Evolutionary conservation across 2,888 invertebrate species (phyloP).

Genomic region (Isoperla grammatica): DNA sequence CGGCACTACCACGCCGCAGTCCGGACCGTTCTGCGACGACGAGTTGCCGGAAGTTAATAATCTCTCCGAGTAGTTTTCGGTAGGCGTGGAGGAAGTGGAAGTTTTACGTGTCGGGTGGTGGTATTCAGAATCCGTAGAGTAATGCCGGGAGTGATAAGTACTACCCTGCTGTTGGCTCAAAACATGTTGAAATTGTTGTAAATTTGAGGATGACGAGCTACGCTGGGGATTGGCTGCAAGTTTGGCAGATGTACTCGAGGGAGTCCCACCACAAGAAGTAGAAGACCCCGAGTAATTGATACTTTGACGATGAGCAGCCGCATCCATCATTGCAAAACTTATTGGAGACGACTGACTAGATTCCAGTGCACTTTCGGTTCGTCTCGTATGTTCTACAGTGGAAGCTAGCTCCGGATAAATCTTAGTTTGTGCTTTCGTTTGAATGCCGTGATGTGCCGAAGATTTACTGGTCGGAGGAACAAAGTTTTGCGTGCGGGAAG

Average conservation of each 20-base stretch:
- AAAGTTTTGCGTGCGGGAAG: conserved; percentile 46
- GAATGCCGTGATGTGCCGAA: conserved; percentile 49
- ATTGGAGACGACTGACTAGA: conserved; percentile 66
- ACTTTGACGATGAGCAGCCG: conserved; percentile 38
- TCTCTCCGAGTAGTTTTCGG: conserved; percentile 23
- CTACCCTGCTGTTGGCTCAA: conserved; percentile 24
- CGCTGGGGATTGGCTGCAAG: conserved; percentile 23
- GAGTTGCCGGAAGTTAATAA: conserved; percentile 49
- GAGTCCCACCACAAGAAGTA: conserved; percentile 14
- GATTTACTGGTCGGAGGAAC: conserved; percentile 46
- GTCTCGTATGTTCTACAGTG: conserved; percentile 41
- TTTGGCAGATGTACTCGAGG: conserved; percentile 21
- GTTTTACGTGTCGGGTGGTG: conserved; percentile 20
- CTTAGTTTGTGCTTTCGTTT: conserved; percentile 73
- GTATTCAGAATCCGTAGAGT: conserved; percentile 22
- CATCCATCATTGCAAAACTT: conserved; percentile 70
- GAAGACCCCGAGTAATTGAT: conserved; percentile 54
- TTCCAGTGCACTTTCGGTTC: conserved; percentile 45
- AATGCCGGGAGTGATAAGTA: conserved; percentile 24
- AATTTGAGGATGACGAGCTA: conserved; percentile 19
- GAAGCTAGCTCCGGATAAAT: conserved; percentile 61
- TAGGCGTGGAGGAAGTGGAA: conserved; percentile 8
- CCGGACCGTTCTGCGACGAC: conserved; percentile 56
- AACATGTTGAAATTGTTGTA: conserved; percentile 32
- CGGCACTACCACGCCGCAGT: conserved; percentile 59